Base-by-base conservation (phyloP, 2,888 invertebrate species). In the Drosophila setosimentum region DNA sequence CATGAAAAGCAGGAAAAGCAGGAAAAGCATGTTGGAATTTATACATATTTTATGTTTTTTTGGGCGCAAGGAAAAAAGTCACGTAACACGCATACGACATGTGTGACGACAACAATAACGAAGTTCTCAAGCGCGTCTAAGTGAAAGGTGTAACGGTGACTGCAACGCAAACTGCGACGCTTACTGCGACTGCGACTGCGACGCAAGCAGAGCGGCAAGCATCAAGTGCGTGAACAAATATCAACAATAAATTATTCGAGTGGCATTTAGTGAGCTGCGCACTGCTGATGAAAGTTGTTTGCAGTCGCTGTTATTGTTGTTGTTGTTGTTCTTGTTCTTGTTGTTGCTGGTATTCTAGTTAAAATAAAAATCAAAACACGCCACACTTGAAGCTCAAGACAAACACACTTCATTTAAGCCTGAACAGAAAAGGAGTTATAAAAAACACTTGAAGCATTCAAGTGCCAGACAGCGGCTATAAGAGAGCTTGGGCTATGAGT, bases 41-140 rank as follows among this genome's bases (percentile, higher is more conserved):
- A 88, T 88, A 88, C 90, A 88, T 90, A 80, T 90, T 87, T 87
- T 86, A 87, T 89, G 88, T 81, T 81, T 87, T 74, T 71, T n/a
- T n/a, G n/a, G 68, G 68, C 69, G 55, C 37, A 55, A 13, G 68
- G 68, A 77, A 78, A 76, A 76, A 60, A 51, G 63, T 65, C 78
- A 78, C 78, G 72, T 77, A 80, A 72, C 87, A 83, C 89, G 85
- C 80, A 89, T 89, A 80, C 87, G 89, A 74, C 85, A 87, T 82
- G 87, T 84, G 87, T 80, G 74, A 69, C 86, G 80, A 55, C 72
- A 66, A 68, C 74, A 65, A 78, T 64, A 72, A 76, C 77, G 51
- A 80, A 76, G 30, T 61, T 78, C 72, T 64, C 72, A 79, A 67
- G 63, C 64, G 63, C 53, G 57, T 51, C 74, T 57, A 70, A 73